Conservation (phyloP, 92 coral and sea anemone species). For the Porites cylindrica region DNA sequence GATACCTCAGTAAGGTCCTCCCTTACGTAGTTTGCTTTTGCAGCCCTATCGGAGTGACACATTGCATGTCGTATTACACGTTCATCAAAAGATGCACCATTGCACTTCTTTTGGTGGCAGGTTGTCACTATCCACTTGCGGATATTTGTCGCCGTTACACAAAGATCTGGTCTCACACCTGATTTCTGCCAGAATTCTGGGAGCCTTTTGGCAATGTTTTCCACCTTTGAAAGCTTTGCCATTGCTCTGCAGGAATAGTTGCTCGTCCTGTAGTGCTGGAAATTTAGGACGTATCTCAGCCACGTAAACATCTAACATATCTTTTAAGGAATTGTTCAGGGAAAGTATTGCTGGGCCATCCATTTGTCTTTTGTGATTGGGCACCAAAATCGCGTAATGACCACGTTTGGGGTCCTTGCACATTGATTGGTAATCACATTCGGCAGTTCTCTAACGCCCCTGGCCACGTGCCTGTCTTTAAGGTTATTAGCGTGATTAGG, state of each 20-base stretch:
- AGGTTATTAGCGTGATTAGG: not conserved
- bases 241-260: not conserved
- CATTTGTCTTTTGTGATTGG: not conserved
- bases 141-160: not conserved
- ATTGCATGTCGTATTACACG: not conserved
- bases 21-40: not conserved
- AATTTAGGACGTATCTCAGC: not conserved
- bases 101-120: not conserved
- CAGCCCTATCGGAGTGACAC: conserved; percentile 21
- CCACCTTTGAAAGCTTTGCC: conserved; percentile 3
- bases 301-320: not conserved
- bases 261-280: not conserved
- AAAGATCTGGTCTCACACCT: not conserved
- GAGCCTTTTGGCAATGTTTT: not conserved
- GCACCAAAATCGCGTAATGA: not conserved
- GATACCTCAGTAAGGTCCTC: conserved; percentile 1
- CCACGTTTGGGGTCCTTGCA: not conserved
- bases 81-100: not conserved
- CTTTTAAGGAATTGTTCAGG: not conserved
- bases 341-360: conserved; percentile 16
- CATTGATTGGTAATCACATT: no score
- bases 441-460: no score
- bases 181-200: not conserved
- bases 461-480: no score
- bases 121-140: conserved; percentile 22